phyloP scores from a whole-genome alignment of 1,140 invertebrate species.

The Drepana arcuata region DNA sequence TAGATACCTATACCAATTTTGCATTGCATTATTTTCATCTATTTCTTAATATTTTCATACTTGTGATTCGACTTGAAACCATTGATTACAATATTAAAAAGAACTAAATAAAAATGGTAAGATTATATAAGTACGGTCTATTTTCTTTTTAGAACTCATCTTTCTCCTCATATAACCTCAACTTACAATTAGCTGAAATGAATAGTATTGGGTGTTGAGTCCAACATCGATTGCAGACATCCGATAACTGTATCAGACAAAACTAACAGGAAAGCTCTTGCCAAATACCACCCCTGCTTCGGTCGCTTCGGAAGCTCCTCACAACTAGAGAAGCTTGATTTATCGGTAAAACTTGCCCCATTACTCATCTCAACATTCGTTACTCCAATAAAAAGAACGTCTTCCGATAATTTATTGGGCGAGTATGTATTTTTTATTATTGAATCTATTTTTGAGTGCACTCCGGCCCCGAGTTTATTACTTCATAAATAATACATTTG shows the following conservation, averaged over 20 bases:
- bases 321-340: constrained; percentile 56
- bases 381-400: constrained; percentile 68
- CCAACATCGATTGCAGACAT: constrained; percentile 35
- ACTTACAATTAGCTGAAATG: constrained; percentile 5
- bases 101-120: no score
- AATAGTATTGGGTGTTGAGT: no score
- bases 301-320: constrained; percentile 41
- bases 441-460: constrained; percentile 48
- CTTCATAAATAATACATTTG: constrained; percentile 38
- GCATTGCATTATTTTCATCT: no score
- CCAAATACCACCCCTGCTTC: constrained; percentile 46
- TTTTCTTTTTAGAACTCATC: no score
- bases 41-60: no score
- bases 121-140: no score
- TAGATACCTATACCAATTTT: no score
- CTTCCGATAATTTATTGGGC: constrained; percentile 61
- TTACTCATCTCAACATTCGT: constrained; percentile 68
- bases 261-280: constrained; percentile 45
- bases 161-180: no score
- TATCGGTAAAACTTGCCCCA: constrained; percentile 63
- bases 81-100: no score
- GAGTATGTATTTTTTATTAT: constrained; percentile 60
- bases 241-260: constrained; percentile 42
- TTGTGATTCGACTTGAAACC: no score
- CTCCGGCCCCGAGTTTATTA: constrained; percentile 34